These are phyloP conservation scores for Nipponia nippon DNA, from an alignment of 2,113 vertebrate species.

Conservation along the genomic window DNA sequence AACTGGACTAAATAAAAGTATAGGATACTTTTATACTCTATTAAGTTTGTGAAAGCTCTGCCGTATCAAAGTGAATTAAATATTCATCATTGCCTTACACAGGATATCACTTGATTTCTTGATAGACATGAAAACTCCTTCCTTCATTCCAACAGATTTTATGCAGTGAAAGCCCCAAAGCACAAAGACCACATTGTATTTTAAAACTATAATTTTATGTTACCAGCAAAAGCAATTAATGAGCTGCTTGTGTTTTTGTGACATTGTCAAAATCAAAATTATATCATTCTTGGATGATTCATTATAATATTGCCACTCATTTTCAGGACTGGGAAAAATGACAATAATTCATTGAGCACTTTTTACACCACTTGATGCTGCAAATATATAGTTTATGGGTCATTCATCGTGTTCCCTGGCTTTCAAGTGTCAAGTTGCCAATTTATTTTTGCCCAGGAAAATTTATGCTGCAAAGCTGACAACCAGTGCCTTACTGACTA, in stretches of 20 bases:
- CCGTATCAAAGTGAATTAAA: not conserved
- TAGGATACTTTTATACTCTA: not conserved
- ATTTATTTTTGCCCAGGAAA: not conserved
- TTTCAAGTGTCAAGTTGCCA: not conserved
- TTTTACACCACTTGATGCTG: not conserved
- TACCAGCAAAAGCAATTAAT: constrained; percentile 40
- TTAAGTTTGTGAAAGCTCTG: not conserved
- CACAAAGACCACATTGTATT: not conserved
- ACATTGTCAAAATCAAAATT: not conserved
- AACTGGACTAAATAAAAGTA: not conserved
- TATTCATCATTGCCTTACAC: not conserved
- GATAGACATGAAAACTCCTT: constrained; percentile 17
- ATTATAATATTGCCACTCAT: not conserved
- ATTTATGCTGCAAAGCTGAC: not conserved
- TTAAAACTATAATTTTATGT: constrained; percentile 23
- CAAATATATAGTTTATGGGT: not conserved
- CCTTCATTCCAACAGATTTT: constrained; percentile 18
- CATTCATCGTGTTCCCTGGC: not conserved
- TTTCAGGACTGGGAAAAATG: constrained; percentile 11
- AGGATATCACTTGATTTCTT: not conserved
- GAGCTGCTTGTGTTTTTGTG: constrained; percentile 23
- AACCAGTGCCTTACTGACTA: not conserved
- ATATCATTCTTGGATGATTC: not conserved
- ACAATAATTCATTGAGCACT: not conserved
- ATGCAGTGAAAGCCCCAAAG: not conserved